Evolutionary conservation across 2,888 invertebrate species (phyloP), one percentile per base, ranked within the genome.

Genomic region (Disparrhopalites patrizii): DNA sequence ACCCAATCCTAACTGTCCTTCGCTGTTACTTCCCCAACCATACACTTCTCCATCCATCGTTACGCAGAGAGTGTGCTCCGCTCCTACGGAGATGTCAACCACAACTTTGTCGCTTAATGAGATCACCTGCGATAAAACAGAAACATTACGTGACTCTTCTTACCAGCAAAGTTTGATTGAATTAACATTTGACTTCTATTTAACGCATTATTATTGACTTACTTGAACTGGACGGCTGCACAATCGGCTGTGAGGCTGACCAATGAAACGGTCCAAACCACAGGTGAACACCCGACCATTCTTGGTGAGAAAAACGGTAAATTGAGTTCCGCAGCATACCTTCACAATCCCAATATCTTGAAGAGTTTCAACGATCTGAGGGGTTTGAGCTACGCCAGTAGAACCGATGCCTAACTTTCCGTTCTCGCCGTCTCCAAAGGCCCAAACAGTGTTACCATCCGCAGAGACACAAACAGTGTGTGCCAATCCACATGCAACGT

Each of bases 391-490:
- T 2, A 68, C 62, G 18, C 65, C 69, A 8, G 56, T 68, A 4
- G 68, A 68, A 1, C 70, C 72, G 0, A 68, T 63, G 30, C 65
- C 65, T 10, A 64, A 30, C 31, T 64, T 66, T 1, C 86, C 86
- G 77, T 83, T 84, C 75, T 85, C 85, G 1, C 85, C 85, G 78
- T 86, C 86, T 3, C 86, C 86, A 78, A 85, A 86, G 0, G 84
- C 81, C 85, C 85, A 86, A 0, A 85, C 84, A 1, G 78, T 81
- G 73, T 80, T 78, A 1, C 85, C 85, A 76, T 86, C 85, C 2
- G 77, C 75, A 1, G 84, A 83, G 25, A 85, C 80, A 76, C 85
- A 85, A 30, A 85, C 81, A 0, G 85, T 85, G 76, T 86, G 86
- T 75, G 85, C 85, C 60, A 86, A 77, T 1, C 86, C 86, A 78